These are phyloP conservation scores for Druon quercuslanigerum DNA, from an alignment of 1,140 invertebrate species.

Conservation along the genomic window DNA sequence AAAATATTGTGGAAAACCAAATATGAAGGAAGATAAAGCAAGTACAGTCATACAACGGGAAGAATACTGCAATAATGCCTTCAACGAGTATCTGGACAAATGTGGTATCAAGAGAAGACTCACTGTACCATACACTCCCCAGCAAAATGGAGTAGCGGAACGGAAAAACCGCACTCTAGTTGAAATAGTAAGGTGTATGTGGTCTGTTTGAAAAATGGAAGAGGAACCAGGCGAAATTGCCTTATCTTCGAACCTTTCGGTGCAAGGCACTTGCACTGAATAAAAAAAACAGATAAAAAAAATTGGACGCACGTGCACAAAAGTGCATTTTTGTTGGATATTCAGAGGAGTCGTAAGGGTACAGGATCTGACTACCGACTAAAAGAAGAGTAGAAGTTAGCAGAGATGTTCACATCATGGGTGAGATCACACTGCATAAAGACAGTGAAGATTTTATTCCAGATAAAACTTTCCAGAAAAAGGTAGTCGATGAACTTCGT, in stretches of 20 bases:
- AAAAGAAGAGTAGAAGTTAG: conserved; percentile 44
- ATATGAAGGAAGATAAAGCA: conserved; percentile 50
- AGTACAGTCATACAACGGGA: conserved; percentile 58
- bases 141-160: too few relatives aligned
- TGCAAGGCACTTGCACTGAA: conserved; percentile 25
- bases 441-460: neutral
- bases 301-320: too few relatives aligned
- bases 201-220: too few relatives aligned
- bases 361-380: conserved; percentile 50
- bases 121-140: too few relatives aligned
- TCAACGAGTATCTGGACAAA: too few relatives aligned
- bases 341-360: conserved; percentile 49
- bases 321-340: conserved; percentile 53
- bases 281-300: conserved; percentile 10
- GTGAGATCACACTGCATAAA: conserved; percentile 15
- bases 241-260: neutral
- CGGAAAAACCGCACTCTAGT: too few relatives aligned
- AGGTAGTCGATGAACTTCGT: neutral
- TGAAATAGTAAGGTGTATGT: too few relatives aligned
- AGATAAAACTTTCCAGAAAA: too few relatives aligned
- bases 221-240: too few relatives aligned
- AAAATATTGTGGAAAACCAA: too few relatives aligned
- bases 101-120: too few relatives aligned
- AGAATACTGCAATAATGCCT: conserved; percentile 58
- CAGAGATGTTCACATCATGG: conserved; percentile 53